These are phyloP conservation scores for Pogonomyrmex californicus DNA, from an alignment of 1,140 invertebrate species.

Conservation along the genomic window DNA sequence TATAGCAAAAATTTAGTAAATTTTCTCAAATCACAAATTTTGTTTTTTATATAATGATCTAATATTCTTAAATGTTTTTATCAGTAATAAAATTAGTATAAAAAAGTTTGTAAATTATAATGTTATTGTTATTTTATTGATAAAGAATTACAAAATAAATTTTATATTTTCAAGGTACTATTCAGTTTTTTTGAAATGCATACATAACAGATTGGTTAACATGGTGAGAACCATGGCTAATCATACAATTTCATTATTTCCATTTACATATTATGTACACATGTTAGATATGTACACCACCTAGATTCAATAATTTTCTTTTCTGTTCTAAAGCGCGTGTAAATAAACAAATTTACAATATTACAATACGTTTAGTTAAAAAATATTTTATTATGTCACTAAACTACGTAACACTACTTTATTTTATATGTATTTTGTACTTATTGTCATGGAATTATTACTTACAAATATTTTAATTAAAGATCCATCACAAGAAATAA, in stretches of 20 bases:
- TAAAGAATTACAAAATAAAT: neutral
- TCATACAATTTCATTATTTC: neutral
- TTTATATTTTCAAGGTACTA: neutral
- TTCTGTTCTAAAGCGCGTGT: too few relatives aligned
- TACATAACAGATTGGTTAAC: neutral
- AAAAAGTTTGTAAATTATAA: too few relatives aligned
- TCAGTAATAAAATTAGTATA: neutral
- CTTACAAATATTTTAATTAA: conserved; percentile 4
- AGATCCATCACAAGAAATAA: neutral
- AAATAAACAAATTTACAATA: too few relatives aligned
- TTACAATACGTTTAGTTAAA: too few relatives aligned
- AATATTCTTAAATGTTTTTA: neutral
- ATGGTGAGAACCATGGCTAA: neutral
- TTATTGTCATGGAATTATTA: neutral
- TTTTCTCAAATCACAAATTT: neutral
- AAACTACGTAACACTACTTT: neutral
- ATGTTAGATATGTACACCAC: conserved; percentile 13
- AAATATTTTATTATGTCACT: too few relatives aligned
- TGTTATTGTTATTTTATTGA: too few relatives aligned
- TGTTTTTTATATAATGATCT: too few relatives aligned
- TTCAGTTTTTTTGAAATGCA: neutral
- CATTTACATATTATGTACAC: conserved; percentile 28
- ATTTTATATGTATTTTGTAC: neutral
- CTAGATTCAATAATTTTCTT: neutral
- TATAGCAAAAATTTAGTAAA: too few relatives aligned